These are phyloP conservation scores for Sinocyclocheilus anophthalmus DNA, from an alignment of 2,113 vertebrate species.

Conservation along the genomic window DNA sequence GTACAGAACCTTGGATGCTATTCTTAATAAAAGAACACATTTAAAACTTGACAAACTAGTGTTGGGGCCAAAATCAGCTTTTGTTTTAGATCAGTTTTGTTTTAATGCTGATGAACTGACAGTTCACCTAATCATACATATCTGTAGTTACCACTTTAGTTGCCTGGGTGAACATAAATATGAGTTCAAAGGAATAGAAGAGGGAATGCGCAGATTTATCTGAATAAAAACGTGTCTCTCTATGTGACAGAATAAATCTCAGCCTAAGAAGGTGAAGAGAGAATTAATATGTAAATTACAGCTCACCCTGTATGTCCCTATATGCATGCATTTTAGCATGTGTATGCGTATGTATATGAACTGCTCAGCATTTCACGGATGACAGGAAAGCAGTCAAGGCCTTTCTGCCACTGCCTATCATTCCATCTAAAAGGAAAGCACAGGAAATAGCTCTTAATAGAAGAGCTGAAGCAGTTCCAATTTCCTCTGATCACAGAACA, in stretches of 20 bases:
- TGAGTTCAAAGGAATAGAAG: neutral
- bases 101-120: neutral
- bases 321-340: neutral
- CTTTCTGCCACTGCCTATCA: conserved; percentile 60
- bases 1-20: neutral
- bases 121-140: neutral
- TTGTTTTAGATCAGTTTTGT: neutral
- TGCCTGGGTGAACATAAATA: neutral
- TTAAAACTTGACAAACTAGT: neutral
- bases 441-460: conserved; percentile 67
- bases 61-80: neutral
- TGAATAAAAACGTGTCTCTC: neutral
- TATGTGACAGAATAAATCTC: neutral
- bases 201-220: neutral
- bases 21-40: neutral
- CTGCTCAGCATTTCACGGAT: conserved; percentile 61
- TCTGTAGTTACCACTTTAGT: neutral
- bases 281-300: neutral
- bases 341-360: neutral
- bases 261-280: neutral
- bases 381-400: conserved; percentile 52
- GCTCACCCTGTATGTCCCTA: neutral
- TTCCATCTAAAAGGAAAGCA: conserved; percentile 57
- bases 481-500: conserved; percentile 63
- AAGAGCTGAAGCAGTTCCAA: conserved; percentile 60